These are phyloP conservation scores for Valencia hispanica DNA, from an alignment of 2,797 vertebrate species.

Conservation along the genomic window DNA sequence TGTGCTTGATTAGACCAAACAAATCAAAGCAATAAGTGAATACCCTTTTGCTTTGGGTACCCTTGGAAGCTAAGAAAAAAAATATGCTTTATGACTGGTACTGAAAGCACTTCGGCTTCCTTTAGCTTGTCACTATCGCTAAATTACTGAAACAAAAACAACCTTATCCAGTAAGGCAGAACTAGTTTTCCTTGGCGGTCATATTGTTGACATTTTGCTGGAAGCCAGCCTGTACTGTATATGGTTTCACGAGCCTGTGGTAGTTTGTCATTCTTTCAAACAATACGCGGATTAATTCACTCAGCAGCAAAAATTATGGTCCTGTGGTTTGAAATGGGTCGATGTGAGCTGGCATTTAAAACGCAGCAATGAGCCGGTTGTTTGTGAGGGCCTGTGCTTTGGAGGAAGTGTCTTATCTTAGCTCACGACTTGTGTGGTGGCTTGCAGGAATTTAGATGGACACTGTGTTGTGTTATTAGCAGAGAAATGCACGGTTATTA, in stretches of 20 bases:
- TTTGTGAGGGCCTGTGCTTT: constrained; percentile 38
- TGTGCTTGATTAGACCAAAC: neutral
- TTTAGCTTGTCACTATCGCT: neutral
- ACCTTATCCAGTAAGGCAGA: constrained; percentile 21
- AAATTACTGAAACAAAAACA: constrained; percentile 1
- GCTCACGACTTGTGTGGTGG: neutral
- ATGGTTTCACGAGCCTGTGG: constrained; percentile 22
- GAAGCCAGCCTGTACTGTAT: constrained; percentile 21
- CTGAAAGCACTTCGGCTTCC: neutral
- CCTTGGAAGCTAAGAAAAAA: neutral
- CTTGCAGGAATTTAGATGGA: constrained; percentile 1
- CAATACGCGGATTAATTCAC: constrained; percentile 62
- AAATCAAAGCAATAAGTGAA: neutral
- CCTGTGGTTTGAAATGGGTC: constrained; percentile 57
- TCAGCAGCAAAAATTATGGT: constrained; percentile 47
- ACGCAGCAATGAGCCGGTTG: constrained; percentile 52
- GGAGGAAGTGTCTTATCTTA: constrained; percentile 25
- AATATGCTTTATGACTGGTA: neutral
- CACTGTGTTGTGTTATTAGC: neutral
- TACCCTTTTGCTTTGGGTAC: neutral
- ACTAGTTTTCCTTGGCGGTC: constrained; percentile 44
- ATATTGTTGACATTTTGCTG: constrained; percentile 66
- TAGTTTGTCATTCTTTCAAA: constrained; percentile 68
- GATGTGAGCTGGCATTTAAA: constrained; percentile 72
- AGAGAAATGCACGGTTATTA: neutral